Base-by-base conservation (phyloP, 2,113 vertebrate species). In the Indri indri region DNA sequence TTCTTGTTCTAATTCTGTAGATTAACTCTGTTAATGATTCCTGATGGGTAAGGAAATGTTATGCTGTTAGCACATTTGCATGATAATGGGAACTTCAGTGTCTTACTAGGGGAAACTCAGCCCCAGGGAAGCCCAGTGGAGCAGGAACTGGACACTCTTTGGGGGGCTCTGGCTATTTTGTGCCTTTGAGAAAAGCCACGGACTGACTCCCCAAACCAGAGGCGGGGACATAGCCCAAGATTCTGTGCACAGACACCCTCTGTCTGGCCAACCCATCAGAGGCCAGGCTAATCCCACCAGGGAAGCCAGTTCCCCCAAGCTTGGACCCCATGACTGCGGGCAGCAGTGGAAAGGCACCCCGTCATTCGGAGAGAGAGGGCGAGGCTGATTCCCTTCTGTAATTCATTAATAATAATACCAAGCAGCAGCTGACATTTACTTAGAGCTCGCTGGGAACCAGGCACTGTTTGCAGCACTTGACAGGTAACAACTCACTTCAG, bases 1-100 rank as follows among this genome's bases (percentile, higher is more conserved):
- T 89, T 73, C 66, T 54, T 65, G 68, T 42, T 82, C 84, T 66
- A 8, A 88, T 30, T 73, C 20, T 14, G 37, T 40, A 32, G 73
- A 70, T 66, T 61, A 42, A 16, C 20, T 73, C 40, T 2, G 6
- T 13, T 76, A 70, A 73, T 45, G 79, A 88, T 59, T 91, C 87
- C 68, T 22, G 65, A 47, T 17, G 45, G 68, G 59, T 27, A 71
- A n/a, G n/a, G 74, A 86, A 77, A 73, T 16, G 34, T n/a, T 76
- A 50, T n/a, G 80, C 50, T 22, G 40, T 86, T 90, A 86, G 86
- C 40, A 52, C 61, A 87, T 94, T 77, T 83, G 81, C 91, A 80
- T 74, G 81, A 74, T 73, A 61, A 87, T 57, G 20, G 88, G 18
- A 79, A n/a, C 66, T 34, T 45, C 71, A 7, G 18, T 2, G 6